Conservation (phyloP, 2,113 vertebrate species). For the Vicugna pacos region DNA sequence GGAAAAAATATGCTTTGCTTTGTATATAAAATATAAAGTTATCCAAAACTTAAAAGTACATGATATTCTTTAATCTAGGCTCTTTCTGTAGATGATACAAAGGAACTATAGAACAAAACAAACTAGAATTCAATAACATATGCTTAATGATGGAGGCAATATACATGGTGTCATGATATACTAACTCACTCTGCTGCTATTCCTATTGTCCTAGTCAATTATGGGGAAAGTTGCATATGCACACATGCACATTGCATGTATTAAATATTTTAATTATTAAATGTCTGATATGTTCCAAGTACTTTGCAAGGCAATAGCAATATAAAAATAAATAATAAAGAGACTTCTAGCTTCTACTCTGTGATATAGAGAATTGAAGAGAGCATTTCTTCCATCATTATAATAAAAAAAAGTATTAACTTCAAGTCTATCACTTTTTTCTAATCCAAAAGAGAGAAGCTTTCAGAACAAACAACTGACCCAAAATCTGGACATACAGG, state of each 20-base stretch:
- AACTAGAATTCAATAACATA: background rate
- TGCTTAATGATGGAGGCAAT: background rate
- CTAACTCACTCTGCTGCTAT: background rate
- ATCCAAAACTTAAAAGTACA: background rate
- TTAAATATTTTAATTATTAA: background rate
- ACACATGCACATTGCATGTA: background rate
- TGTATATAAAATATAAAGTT: background rate
- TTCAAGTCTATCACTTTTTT: background rate
- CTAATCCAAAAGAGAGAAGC: background rate
- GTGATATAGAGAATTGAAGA: background rate
- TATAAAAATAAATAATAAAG: background rate
- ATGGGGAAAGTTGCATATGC: background rate
- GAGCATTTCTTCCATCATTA: background rate
- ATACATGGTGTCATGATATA: background rate
- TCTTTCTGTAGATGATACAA: background rate
- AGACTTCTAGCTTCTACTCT: background rate
- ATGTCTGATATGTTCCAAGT: background rate
- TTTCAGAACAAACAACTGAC: background rate
- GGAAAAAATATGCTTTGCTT: background rate
- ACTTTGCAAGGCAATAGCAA: constrained; percentile 1
- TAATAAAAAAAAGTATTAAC: background rate
- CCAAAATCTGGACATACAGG: background rate
- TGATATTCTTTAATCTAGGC: background rate
- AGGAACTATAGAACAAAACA: background rate
- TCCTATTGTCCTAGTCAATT: background rate